Evolutionary conservation across 2,797 vertebrate species (phyloP).

Genomic region (Coracias cyanogaster): DNA sequence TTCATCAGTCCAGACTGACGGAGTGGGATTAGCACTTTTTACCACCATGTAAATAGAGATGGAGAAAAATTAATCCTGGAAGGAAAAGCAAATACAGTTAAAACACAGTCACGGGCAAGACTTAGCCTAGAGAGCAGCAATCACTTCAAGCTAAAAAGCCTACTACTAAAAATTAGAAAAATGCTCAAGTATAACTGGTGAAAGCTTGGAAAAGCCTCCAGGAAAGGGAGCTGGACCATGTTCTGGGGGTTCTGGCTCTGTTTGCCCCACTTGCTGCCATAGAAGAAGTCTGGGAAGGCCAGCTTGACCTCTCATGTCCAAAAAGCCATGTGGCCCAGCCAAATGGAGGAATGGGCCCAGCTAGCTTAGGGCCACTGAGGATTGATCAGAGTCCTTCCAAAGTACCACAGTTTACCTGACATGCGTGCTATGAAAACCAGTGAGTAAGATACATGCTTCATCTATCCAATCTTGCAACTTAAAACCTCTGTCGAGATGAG

Average conservation of each 20-base stretch:
- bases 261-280: not conserved
- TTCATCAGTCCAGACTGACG: constrained; percentile 67
- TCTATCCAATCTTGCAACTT: not conserved
- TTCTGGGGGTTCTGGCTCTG: not conserved
- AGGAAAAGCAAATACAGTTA: constrained; percentile 47
- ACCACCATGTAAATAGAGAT: constrained; percentile 58
- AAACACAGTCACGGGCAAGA: not conserved
- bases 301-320: not conserved
- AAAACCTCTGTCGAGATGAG: not conserved
- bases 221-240: not conserved
- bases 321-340: not conserved
- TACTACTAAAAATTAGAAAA: not conserved
- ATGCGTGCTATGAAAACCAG: not conserved
- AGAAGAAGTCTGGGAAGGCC: not conserved
- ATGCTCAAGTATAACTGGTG: not conserved
- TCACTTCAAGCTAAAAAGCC: not conserved
- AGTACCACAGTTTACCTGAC: not conserved
- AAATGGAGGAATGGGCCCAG: not conserved
- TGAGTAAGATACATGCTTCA: not conserved
- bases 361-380: not conserved
- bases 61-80: constrained; percentile 56
- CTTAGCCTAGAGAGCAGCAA: not conserved
- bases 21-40: constrained; percentile 48
- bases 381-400: not conserved
- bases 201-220: not conserved